Base-by-base conservation (phyloP, 2,888 invertebrate species). In the Nymphalis c-album region DNA sequence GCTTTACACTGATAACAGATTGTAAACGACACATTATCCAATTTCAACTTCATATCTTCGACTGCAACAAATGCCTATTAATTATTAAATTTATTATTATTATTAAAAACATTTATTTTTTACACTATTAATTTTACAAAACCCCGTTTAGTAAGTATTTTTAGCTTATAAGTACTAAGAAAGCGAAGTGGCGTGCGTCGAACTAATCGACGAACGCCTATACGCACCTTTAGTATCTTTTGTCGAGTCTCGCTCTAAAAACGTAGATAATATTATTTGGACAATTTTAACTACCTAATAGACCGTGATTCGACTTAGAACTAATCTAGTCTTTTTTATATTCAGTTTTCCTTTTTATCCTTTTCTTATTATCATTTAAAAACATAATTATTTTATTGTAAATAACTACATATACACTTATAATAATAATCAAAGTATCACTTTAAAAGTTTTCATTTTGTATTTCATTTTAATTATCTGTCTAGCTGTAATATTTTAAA, bases 321-420 rank as follows among this genome's bases (percentile, higher is more conserved):
- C 89, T 91, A 88, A 88, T 91, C 91, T 91, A 91, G 91, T 91
- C 91, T 90, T 76, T 85, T 63, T 65, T 53, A 69, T 58, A 64
- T 65, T 69, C 57, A 60, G 51, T 50, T 65, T 53, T 61, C 45
- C n/a, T n/a, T n/a, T n/a, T n/a, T n/a, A n/a, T 20, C 26, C n/a
- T n/a, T 68, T 63, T 35, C 47, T 53, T 48, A 53, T 50, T 62
- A 17, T 51, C 51, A 48, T 48, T 61, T 31, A 51, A 18, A 58
- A n/a, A 50, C 31, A 51, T 61, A 58, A 45, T 45, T 57, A 57
- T 31, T 63, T 60, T 63, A 47, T 67, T 59, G 53, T 68, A 68
- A 55, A 68, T 68, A 69, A 47, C 20, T 55, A 40, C 26, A 53
- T n/a, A 48, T 50, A 13, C 35, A 26, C 45, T 51, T 45, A 40